A percentile compares a stretch with the other conserved stretches of the same genome.
These are phyloP conservation scores for Yponomeuta malinellus DNA, from an alignment of 2,888 invertebrate species.

Conservation along the genomic window DNA sequence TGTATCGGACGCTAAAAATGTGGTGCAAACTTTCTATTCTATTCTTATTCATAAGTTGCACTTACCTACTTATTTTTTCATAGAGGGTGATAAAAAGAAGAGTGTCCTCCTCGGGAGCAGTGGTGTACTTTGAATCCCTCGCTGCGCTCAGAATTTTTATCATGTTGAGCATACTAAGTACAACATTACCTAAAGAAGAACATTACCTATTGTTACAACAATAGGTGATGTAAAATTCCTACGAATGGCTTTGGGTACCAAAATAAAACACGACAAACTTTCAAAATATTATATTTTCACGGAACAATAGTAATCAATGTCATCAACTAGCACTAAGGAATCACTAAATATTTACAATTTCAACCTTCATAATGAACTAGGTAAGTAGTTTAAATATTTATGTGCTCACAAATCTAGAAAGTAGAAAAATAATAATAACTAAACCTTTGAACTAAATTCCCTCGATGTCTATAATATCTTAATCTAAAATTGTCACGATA, in stretches of 20 bases:
- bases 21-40: no score
- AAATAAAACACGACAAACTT: conserved; percentile 53
- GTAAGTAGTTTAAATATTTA: conserved; percentile 2
- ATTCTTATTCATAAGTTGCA: no score
- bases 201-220: no score
- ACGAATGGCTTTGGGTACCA: conserved; percentile 5
- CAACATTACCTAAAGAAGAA: no score
- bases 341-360: conserved; percentile 62
- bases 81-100: no score
- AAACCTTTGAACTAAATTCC: conserved; percentile 6
- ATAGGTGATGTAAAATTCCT: no score
- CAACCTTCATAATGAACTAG: neutral
- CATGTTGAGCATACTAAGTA: no score
- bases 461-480: neutral
- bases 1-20: no score
- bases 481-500: conserved; percentile 9
- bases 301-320: conserved; percentile 60
- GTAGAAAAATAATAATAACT: neutral
- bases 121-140: no score
- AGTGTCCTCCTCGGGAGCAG: no score
- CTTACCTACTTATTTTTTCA: no score
- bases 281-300: conserved; percentile 68
- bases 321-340: conserved; percentile 45
- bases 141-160: no score
- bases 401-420: neutral